Base-by-base conservation (phyloP, 2,113 vertebrate genomes). In the Emydocephalus ijimae region DNA sequence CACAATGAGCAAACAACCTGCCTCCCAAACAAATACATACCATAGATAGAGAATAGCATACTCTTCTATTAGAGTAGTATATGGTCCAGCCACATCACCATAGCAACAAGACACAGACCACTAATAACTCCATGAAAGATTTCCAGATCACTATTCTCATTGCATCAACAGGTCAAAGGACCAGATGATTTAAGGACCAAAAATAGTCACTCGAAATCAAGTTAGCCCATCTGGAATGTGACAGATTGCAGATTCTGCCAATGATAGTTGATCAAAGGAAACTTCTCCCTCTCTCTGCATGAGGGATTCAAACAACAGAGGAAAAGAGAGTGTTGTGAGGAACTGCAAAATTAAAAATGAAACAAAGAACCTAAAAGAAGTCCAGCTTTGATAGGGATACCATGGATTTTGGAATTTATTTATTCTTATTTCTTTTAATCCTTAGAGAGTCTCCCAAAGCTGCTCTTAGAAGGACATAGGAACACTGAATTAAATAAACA, bases 71-170 rank as follows among this genome's bases (percentile, higher is more conserved):
- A 7, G 26, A 85, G 52, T 55, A 85, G 26, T 54, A 55, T 91
- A 61, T 26, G 54, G n/a, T n/a, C n/a, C n/a, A n/a, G n/a, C n/a
- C n/a, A 86, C 24, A 57, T 9, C 50, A 57, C 5, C 15, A 39
- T 20, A 85, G 54, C 52, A 61, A 26, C 57, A 90, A 81, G 87
- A 91, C 29, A 92, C 5, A 18, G 5, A 55, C 29, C 55, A 26
- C 89, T 90, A 87, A n/a, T 43, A 81, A 81, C 34, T 21, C 64
- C 81, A 55, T 85, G 91, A 91, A 92, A 50, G 48, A 34, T 92
- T 74, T 54, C 24, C 86, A 74, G 61, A 92, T 69, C 20, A 26
- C 3, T 55, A 9, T 74, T 52, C 34, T 23, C 64, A 52, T 89
- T 95, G 39, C 61, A 89, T 85, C 54, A 34, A 52, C 24, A 85